Evolutionary conservation across 2,113 vertebrate species (phyloP).

Genomic region (Xiphophorus hellerii): DNA sequence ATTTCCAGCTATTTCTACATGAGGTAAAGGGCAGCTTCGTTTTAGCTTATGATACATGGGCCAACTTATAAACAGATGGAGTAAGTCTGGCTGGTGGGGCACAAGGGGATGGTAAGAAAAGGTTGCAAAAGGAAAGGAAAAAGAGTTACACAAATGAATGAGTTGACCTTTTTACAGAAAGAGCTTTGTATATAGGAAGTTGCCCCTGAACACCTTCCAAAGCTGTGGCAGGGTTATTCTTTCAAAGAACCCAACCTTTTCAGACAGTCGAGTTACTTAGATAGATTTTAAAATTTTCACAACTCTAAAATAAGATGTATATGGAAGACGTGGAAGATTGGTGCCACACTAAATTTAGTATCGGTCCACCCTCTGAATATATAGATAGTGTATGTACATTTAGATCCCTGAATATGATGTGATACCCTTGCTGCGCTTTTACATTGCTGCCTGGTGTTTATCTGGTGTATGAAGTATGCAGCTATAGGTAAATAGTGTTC

Average conservation of each 20-base stretch:
- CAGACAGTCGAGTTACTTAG: not conserved
- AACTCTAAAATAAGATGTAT: too few relatives aligned
- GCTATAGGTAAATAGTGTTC: too few relatives aligned
- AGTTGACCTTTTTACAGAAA: conserved; percentile 82
- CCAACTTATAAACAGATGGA: conserved; percentile 78
- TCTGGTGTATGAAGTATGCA: too few relatives aligned
- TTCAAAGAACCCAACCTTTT: conserved; percentile 47
- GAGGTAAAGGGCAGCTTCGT: conserved; percentile 76
- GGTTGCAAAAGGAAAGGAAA: conserved; percentile 72
- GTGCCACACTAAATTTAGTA: too few relatives aligned
- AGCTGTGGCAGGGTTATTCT: conserved; percentile 51
- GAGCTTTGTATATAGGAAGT: conserved; percentile 73
- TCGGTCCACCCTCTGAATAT: too few relatives aligned
- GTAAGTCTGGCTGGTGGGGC: conserved; percentile 67
- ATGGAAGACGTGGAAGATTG: too few relatives aligned
- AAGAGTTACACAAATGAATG: conserved; percentile 74
- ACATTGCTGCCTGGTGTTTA: too few relatives aligned
- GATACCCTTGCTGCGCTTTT: too few relatives aligned
- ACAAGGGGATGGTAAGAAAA: conserved; percentile 71
- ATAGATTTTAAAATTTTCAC: too few relatives aligned
- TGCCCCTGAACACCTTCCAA: conserved; percentile 73
- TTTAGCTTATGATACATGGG: conserved; percentile 71
- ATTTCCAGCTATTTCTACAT: conserved; percentile 76
- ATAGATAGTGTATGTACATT: too few relatives aligned
- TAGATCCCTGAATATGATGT: too few relatives aligned